These are phyloP conservation scores for Paguma larvata DNA, from an alignment of 2,797 vertebrate genomes.

Conservation along the genomic window DNA sequence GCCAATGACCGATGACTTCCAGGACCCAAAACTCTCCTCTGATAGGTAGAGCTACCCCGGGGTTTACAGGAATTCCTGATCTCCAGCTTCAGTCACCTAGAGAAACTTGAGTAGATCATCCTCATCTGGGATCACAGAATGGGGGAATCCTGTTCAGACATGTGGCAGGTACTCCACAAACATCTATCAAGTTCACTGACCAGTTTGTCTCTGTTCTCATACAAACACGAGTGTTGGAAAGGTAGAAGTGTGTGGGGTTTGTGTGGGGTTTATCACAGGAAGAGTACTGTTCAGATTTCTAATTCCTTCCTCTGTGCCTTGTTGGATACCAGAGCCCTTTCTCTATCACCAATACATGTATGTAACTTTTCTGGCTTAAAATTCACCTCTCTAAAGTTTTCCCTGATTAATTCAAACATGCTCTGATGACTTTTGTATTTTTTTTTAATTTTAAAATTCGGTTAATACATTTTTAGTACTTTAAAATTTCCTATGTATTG, in stretches of 20 bases:
- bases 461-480: not conserved
- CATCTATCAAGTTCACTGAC: not conserved
- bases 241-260: not conserved
- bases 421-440: not conserved
- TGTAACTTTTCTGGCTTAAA: not conserved
- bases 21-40: not conserved
- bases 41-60: not conserved
- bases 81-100: not conserved
- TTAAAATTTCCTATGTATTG: not conserved
- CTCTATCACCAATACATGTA: not conserved
- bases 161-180: not conserved
- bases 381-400: conserved; percentile 12
- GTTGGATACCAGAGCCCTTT: not conserved
- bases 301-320: not conserved
- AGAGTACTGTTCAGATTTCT: not conserved
- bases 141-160: not conserved
- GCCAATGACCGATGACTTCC: not conserved
- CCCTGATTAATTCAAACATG: not conserved
- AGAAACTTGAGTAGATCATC: not conserved
- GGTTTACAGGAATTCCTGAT: not conserved
- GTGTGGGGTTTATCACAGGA: not conserved
- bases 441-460: conserved; percentile 34
- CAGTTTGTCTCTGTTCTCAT: not conserved
- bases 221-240: not conserved
- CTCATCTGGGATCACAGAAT: not conserved